Percentiles rank a stretch among this genome's conserved stretches.
These are phyloP conservation scores for Cranoglanis bouderius DNA, from an alignment of 2,113 vertebrate species.

Conservation along the genomic window DNA sequence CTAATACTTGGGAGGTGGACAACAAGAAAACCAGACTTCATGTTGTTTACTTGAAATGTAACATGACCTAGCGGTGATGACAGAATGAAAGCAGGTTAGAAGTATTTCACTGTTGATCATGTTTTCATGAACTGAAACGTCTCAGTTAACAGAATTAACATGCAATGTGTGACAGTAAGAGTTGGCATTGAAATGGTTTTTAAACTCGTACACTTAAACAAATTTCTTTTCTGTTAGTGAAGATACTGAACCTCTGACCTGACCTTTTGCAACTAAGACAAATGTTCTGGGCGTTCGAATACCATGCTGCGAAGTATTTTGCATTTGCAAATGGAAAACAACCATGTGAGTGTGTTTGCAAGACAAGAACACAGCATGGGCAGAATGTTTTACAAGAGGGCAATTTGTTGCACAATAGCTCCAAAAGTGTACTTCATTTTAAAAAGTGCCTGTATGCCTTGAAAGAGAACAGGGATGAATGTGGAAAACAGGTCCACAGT, in stretches of 20 bases:
- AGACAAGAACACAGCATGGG: slow-evolving; percentile 4
- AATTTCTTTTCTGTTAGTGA: neutral
- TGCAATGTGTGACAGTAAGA: neutral
- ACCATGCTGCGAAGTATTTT: neutral
- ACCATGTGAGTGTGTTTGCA: slow-evolving; percentile 14
- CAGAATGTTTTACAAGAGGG: neutral
- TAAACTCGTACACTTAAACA: neutral
- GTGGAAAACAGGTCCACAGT: slow-evolving; percentile 20
- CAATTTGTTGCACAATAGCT: slow-evolving; percentile 22
- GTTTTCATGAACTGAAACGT: neutral
- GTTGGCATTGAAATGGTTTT: neutral
- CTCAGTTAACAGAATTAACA: neutral
- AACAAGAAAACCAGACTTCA: neutral
- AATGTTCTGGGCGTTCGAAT: neutral
- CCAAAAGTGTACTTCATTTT: slow-evolving; percentile 3
- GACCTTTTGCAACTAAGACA: neutral
- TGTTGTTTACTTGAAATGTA: slow-evolving; percentile 7
- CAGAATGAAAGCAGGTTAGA: neutral
- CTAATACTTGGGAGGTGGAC: neutral
- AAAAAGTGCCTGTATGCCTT: slow-evolving; percentile 18
- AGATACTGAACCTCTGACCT: neutral
- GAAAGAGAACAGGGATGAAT: slow-evolving; percentile 24
- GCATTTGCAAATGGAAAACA: slow-evolving; percentile 17
- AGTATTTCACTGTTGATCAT: neutral
- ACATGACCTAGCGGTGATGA: neutral